Conservation (phyloP, 2,113 vertebrate species). For the Nesoenas mayeri region DNA sequence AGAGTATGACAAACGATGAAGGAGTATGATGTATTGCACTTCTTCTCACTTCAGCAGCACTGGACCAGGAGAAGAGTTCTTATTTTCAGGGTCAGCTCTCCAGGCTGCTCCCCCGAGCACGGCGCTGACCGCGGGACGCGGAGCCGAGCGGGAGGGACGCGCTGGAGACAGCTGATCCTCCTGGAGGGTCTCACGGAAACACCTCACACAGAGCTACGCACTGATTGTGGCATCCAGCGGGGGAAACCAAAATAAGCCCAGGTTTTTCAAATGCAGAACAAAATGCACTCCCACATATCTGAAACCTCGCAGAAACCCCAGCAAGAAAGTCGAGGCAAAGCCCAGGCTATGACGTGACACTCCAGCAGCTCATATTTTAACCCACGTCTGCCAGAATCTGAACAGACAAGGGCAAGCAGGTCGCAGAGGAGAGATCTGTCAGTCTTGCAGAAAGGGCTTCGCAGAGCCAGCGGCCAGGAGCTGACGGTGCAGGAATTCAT, state of each 20-base stretch:
- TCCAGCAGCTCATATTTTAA: background rate
- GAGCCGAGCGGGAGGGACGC: background rate
- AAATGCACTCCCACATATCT: background rate
- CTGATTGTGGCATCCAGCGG: background rate
- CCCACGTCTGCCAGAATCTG: background rate
- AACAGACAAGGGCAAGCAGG: accelerated
- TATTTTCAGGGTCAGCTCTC: background rate
- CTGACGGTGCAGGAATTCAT: background rate
- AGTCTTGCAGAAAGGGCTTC: background rate
- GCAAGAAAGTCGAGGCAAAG: background rate
- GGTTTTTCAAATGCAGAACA: background rate
- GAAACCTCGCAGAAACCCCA: background rate
- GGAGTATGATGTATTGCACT: background rate
- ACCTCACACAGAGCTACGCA: background rate
- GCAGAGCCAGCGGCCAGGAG: background rate
- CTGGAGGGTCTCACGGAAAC: accelerated
- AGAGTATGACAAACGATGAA: background rate
- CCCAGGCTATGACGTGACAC: background rate
- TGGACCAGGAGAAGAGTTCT: background rate
- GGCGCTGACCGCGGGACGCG: accelerated
- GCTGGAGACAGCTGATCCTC: accelerated
- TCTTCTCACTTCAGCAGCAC: background rate
- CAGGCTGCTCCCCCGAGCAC: background rate
- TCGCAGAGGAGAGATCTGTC: background rate
- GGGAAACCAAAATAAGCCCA: background rate